Conservation (phyloP, 2,113 vertebrate species). For the Centrocercus urophasianus region DNA sequence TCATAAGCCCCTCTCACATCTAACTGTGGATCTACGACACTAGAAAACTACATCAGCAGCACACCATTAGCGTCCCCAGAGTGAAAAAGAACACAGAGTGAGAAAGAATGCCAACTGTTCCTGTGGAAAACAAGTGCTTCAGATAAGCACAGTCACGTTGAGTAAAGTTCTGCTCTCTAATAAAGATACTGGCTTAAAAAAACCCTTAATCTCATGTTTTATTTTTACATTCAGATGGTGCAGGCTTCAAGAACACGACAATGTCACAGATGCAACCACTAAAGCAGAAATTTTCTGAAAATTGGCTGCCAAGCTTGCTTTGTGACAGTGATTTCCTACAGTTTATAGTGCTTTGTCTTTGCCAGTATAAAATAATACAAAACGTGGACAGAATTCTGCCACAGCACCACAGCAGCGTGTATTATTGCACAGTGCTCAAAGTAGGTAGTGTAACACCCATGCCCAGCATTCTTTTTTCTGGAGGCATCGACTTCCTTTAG, state of each 20-base stretch:
- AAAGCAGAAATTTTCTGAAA: not conserved
- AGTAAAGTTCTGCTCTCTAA: not conserved
- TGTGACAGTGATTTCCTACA: not conserved
- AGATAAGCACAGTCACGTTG: not conserved
- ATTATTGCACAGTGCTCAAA: constrained; percentile 18
- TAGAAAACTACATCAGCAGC: not conserved
- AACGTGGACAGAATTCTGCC: constrained; percentile 44
- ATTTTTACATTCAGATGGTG: not conserved
- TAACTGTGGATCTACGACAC: not conserved
- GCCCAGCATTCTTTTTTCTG: not conserved
- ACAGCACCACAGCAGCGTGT: constrained; percentile 21
- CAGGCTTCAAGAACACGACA: not conserved
- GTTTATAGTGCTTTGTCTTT: not conserved
- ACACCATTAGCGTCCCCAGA: not conserved
- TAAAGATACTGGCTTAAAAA: not conserved
- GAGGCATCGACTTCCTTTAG: not conserved
- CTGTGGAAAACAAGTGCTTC: not conserved
- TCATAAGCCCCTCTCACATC: not conserved
- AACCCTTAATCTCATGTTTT: not conserved
- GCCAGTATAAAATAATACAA: constrained; percentile 24
- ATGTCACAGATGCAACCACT: not conserved
- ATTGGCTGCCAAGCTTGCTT: not conserved
- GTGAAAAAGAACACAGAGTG: not conserved
- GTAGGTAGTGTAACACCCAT: not conserved
- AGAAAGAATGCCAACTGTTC: not conserved